These are phyloP conservation scores for Bradypus variegatus DNA, from an alignment of 2,797 vertebrate species.

Conservation along the genomic window DNA sequence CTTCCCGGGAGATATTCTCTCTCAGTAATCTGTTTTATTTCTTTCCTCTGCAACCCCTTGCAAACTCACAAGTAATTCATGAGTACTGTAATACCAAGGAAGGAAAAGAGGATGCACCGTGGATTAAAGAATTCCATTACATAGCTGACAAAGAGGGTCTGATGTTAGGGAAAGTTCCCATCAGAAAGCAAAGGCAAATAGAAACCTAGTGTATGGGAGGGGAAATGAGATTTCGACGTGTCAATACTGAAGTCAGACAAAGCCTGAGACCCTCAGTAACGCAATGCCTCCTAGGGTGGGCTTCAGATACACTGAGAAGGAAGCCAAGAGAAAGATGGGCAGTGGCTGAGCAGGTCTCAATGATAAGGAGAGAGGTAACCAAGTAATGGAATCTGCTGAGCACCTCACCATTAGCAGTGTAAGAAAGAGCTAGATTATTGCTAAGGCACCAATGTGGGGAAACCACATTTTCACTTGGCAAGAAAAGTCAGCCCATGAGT, in stretches of 20 bases:
- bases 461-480: background rate
- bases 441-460: background rate
- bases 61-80: background rate
- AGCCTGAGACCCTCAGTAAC: background rate
- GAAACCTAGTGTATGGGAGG: background rate
- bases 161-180: background rate
- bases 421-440: background rate
- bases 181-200: background rate
- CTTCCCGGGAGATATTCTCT: background rate
- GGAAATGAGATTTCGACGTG: background rate
- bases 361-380: background rate
- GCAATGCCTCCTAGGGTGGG: accelerated
- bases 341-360: no score
- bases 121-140: background rate
- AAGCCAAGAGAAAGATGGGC: background rate
- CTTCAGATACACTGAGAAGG: no score
- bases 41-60: background rate
- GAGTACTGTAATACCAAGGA: background rate
- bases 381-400: background rate
- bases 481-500: background rate
- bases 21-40: background rate
- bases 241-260: background rate
- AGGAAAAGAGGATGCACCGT: background rate
- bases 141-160: background rate
- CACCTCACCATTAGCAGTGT: background rate